Conservation (phyloP, 2,797 vertebrate species). For the Bradypus variegatus region DNA sequence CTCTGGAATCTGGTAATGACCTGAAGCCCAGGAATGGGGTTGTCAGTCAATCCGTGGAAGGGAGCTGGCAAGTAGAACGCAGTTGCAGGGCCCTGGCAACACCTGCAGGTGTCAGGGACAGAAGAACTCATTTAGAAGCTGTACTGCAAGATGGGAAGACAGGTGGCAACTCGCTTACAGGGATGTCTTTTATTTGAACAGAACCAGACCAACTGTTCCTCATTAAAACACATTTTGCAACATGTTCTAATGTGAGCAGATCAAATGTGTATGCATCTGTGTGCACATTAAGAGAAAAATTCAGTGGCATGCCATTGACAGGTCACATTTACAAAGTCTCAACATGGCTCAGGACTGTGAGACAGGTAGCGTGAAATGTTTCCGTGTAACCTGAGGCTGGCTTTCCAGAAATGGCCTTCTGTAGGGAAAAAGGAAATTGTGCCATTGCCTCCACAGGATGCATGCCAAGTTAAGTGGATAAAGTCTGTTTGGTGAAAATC, state of each 20-base stretch:
- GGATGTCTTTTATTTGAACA: constrained; percentile 51
- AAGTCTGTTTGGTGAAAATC: background rate
- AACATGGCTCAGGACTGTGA: background rate
- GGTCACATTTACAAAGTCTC: background rate
- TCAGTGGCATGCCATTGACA: background rate
- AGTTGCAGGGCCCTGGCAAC: constrained; percentile 18
- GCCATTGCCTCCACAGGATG: background rate
- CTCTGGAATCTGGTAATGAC: background rate
- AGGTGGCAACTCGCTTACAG: constrained; percentile 53
- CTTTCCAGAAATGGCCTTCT: background rate
- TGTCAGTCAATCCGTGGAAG: background rate
- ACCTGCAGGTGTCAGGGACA: constrained; percentile 57
- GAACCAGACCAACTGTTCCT: constrained; percentile 59
- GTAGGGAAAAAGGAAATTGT: background rate
- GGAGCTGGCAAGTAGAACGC: constrained; percentile 15
- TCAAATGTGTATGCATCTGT: background rate
- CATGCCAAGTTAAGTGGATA: background rate
- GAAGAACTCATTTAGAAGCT: constrained; percentile 51
- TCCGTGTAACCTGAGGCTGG: background rate
- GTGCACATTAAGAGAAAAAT: constrained; percentile 7
- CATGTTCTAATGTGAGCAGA: constrained; percentile 23
- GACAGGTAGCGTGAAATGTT: background rate
- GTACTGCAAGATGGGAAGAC: constrained; percentile 31
- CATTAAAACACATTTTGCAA: constrained; percentile 45
- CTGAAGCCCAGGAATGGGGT: background rate